Conservation (phyloP, 2,888 invertebrate species). For the Macrosiphum euphorbiae region DNA sequence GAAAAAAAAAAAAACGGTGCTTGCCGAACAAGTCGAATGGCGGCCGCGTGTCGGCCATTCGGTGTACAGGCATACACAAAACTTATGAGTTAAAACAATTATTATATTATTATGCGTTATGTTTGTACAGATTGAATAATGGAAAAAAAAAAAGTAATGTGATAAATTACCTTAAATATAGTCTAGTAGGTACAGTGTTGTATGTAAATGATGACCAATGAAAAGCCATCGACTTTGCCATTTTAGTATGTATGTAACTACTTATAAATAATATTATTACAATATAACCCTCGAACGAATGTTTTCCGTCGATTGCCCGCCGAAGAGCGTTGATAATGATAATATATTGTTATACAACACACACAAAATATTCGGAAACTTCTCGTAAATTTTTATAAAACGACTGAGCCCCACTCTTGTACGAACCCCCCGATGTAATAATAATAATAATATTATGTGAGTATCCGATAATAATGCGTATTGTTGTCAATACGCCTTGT, state of each 20-base stretch:
- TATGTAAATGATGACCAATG: constrained; percentile 59
- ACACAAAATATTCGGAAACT: background rate
- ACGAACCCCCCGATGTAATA: constrained; percentile 17
- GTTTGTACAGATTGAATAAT: constrained; percentile 51
- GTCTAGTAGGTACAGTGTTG: constrained; percentile 35
- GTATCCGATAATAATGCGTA: constrained; percentile 23
- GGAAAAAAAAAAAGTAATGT: constrained; percentile 48
- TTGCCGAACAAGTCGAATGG: constrained; percentile 42
- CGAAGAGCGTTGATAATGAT: background rate
- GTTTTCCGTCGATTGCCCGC: constrained; percentile 5
- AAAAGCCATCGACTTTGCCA: constrained; percentile 63
- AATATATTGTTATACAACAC: background rate
- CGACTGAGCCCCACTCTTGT: constrained; percentile 51
- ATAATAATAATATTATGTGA: background rate
- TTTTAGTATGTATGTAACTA: constrained; percentile 61
- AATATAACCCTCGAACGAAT: background rate
- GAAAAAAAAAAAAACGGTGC: constrained; percentile 44
- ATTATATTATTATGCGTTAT: constrained; percentile 18
- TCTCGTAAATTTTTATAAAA: constrained; percentile 56
- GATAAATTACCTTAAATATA: constrained; percentile 56
- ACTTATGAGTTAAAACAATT: background rate
- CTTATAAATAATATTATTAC: background rate
- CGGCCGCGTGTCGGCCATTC: background rate
- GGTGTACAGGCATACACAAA: constrained; percentile 7
- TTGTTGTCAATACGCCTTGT: constrained; percentile 44